phyloP scores from a whole-genome alignment of 2,113 vertebrate genomes.

The Tenebrosternarchus preto region DNA sequence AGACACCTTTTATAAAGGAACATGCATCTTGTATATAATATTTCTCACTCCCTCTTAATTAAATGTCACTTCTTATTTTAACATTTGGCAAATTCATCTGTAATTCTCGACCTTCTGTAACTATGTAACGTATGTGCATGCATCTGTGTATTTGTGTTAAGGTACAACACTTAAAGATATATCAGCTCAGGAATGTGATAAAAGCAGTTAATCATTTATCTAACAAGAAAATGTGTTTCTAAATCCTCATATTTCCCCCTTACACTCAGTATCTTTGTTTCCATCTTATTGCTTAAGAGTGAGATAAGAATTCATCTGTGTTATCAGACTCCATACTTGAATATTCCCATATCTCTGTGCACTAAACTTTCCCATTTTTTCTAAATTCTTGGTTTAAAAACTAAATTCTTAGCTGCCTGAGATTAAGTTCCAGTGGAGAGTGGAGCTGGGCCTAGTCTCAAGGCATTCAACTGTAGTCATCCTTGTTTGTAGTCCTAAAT shows the following conservation, averaged over 20 bases:
- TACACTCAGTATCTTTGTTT: not conserved
- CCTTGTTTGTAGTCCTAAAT: slow-evolving; percentile 52
- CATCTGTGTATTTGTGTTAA: slow-evolving; percentile 17
- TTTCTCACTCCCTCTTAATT: slow-evolving; percentile 32
- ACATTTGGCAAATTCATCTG: slow-evolving; percentile 19
- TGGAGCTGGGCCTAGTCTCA: not conserved
- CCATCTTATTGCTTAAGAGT: not conserved
- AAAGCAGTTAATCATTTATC: slow-evolving; percentile 35
- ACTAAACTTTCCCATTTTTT: not conserved
- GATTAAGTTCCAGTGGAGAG: not conserved
- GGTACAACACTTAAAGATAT: slow-evolving; percentile 43
- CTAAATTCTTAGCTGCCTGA: not conserved
- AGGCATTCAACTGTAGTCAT: slow-evolving; percentile 36
- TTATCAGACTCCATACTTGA: not conserved
- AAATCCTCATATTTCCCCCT: not conserved
- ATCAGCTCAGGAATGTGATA: not conserved
- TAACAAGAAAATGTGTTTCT: slow-evolving; percentile 37
- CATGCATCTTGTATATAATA: slow-evolving; percentile 34
- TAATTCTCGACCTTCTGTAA: slow-evolving; percentile 46
- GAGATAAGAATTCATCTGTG: not conserved
- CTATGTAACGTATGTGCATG: slow-evolving; percentile 40
- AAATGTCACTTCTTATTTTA: slow-evolving; percentile 51
- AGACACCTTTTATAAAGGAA: slow-evolving; percentile 19
- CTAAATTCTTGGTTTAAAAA: not conserved
- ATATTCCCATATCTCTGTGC: not conserved